phyloP scores from a whole-genome alignment of 2,888 invertebrate genomes.

The Lasioglossum villosulum region DNA sequence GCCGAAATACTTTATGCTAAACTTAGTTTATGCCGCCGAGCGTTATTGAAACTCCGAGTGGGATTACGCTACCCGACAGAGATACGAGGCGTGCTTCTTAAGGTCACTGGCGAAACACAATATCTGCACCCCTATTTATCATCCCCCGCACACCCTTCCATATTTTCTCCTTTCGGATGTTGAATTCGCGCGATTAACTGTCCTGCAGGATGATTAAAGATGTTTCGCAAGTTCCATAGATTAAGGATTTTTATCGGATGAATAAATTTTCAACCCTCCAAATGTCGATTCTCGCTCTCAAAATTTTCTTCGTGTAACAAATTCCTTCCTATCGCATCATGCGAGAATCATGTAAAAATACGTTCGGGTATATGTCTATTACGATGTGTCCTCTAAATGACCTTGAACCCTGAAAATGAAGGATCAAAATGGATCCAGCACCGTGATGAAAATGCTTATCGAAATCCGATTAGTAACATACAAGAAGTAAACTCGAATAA shows the following conservation, averaged over 20 bases:
- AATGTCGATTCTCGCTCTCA: no score
- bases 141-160: slow-evolving; percentile 24
- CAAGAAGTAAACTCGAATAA: neutral
- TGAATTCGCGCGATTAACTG: neutral
- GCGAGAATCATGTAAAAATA: neutral
- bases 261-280: no score
- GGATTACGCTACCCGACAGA: slow-evolving; percentile 66
- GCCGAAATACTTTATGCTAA: slow-evolving; percentile 74
- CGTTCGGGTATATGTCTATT: neutral
- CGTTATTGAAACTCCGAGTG: slow-evolving; percentile 74
- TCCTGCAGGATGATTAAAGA: neutral
- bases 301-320: no score
- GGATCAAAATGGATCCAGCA: no score
- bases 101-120: slow-evolving; percentile 73
- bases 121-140: slow-evolving; percentile 76
- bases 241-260: no score
- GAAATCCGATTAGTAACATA: no score
- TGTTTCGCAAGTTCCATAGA: no score
- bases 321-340: no score
- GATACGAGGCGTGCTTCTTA: slow-evolving; percentile 68
- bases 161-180: neutral
- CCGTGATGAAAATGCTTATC: no score
- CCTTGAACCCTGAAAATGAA: neutral
- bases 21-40: slow-evolving; percentile 73
- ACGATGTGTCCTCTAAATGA: neutral